Percentiles rank a stretch among this genome's conserved stretches.
Evolutionary conservation across 2,797 vertebrate species (phyloP).

Genomic region (Myiotriccus ornatus): DNA sequence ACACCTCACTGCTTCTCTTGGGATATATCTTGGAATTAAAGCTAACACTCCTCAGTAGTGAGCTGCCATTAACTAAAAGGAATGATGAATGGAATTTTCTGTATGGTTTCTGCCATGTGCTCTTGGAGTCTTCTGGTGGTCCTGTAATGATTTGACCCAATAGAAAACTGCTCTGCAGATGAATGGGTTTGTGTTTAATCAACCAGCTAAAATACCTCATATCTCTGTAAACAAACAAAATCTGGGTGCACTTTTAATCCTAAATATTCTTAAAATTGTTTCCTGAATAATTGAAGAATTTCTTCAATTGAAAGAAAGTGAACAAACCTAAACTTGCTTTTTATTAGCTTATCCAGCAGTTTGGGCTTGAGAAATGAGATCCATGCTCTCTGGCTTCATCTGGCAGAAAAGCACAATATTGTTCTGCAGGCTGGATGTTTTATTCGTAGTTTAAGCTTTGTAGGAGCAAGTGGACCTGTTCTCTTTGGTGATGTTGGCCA

Average conservation of each 20-base stretch:
- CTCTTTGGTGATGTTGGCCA: not conserved
- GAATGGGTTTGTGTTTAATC: not conserved
- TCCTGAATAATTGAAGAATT: not conserved
- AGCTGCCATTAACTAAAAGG: not conserved
- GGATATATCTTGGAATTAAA: not conserved
- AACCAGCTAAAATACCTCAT: not conserved
- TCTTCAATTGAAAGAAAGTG: not conserved
- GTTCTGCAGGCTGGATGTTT: not conserved
- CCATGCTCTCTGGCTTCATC: not conserved
- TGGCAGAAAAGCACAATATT: not conserved
- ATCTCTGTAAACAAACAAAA: not conserved
- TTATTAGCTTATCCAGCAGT: not conserved
- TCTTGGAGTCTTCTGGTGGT: not conserved
- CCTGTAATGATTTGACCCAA: not conserved
- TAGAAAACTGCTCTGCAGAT: not conserved
- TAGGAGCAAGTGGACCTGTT: not conserved
- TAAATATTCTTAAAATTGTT: not conserved
- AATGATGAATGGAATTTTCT: not conserved
- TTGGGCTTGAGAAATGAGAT: not conserved
- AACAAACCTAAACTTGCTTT: not conserved
- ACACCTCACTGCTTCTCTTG: not conserved
- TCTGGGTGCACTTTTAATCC: not conserved
- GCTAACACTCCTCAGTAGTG: not conserved
- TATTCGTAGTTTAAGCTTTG: not conserved
- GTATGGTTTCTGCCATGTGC: not conserved